Evolutionary conservation across 2,888 invertebrate genomes (phyloP).

Genomic region (Tipula unca): DNA sequence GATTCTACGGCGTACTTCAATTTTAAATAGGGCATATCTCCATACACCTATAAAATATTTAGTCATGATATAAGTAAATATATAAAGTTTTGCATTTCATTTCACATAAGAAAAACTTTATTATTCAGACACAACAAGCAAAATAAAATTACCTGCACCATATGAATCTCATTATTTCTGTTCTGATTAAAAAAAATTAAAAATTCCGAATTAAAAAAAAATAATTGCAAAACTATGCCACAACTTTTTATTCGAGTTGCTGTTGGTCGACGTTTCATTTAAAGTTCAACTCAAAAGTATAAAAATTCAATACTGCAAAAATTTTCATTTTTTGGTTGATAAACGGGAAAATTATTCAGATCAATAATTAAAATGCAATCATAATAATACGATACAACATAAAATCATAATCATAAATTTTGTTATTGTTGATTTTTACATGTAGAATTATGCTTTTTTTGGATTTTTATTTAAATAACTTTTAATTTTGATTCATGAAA

Average conservation of each 20-base stretch:
- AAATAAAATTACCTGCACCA: not conserved
- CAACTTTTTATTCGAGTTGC: not conserved
- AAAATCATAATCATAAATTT: constrained; percentile 15
- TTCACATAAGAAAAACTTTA: not conserved
- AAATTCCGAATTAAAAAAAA: not conserved
- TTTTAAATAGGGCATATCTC: not conserved
- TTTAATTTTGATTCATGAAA: not conserved
- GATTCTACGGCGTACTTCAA: not conserved
- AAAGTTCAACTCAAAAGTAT: not conserved
- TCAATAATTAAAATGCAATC: not conserved
- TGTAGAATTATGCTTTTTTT: not conserved
- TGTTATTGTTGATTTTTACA: not conserved
- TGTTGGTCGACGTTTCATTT: not conserved
- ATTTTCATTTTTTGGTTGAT: not conserved
- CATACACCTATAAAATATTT: not conserved
- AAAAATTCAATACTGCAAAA: not conserved
- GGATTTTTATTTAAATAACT: not conserved
- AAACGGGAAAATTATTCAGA: not conserved
- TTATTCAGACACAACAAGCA: not conserved
- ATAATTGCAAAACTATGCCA: not conserved
- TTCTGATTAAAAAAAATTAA: not conserved
- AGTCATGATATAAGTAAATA: no score
- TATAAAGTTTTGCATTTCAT: not conserved
- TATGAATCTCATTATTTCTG: not conserved
- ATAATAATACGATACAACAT: not conserved